Conservation (phyloP, 1,140 invertebrate genomes). For the Drosophila biarmipes region DNA sequence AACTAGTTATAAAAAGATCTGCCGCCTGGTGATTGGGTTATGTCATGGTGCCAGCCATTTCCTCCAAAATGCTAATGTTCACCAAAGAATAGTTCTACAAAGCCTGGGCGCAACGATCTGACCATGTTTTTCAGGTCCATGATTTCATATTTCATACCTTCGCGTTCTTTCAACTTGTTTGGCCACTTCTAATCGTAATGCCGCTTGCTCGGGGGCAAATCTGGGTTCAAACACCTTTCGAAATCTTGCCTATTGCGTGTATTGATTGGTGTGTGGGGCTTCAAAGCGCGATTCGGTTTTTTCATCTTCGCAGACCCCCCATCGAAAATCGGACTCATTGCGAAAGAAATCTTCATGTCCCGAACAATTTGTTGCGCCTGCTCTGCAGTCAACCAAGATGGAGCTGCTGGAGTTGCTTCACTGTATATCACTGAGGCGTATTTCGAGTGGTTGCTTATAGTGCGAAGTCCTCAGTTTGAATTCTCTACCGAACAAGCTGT, state of each 20-base stretch:
- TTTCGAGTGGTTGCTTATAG: conserved; percentile 21
- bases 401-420: conserved; percentile 30
- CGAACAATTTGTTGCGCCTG: conserved; percentile 54
- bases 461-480: conserved; percentile 12
- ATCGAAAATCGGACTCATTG: conserved; percentile 43
- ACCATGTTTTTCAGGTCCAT: conserved; percentile 22
- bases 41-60: conserved; percentile 55
- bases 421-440: conserved; percentile 35
- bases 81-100: conserved; percentile 35
- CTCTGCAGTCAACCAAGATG: conserved; percentile 34
- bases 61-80: conserved; percentile 61
- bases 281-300: conserved; percentile 22
- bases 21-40: conserved; percentile 42
- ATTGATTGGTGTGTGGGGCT: conserved; percentile 59
- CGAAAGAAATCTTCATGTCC: conserved; percentile 55
- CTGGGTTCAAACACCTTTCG: conserved; percentile 78
- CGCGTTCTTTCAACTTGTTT: conserved; percentile 60
- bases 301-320: conserved; percentile 39
- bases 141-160: conserved; percentile 60
- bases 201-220: conserved; percentile 44
- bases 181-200: conserved; percentile 42
- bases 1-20: conserved; percentile 69
- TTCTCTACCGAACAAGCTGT: not conserved
- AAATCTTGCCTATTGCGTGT: conserved; percentile 71
- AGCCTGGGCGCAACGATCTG: conserved; percentile 36